Evolutionary conservation across 2,888 invertebrate genomes (phyloP).

Genomic region (Rhagophthalmus giganteus): DNA sequence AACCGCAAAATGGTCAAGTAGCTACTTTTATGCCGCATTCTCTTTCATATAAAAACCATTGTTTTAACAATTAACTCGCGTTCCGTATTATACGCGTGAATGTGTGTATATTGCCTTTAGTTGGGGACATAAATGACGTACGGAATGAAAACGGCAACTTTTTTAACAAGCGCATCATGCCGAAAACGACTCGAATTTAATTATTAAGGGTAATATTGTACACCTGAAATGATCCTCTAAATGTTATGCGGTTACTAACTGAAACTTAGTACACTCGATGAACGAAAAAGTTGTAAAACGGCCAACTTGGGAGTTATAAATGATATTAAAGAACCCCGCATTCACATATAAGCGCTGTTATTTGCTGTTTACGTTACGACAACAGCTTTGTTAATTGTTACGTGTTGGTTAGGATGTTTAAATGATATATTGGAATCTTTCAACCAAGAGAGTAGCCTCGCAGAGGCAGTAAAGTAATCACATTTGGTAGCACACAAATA

Average conservation of each 20-base stretch:
- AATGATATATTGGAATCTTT: slow-evolving; percentile 27
- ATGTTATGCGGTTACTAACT: slow-evolving; percentile 6
- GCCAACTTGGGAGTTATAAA: slow-evolving; percentile 31
- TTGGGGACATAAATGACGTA: slow-evolving; percentile 5
- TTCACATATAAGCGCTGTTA: slow-evolving; percentile 29
- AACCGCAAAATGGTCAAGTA: slow-evolving; percentile 46
- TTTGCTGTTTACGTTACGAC: slow-evolving; percentile 27
- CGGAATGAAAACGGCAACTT: slow-evolving; percentile 2
- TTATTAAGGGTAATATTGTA: neutral
- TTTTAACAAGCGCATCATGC: too few species aligned
- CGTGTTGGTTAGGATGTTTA: slow-evolving; percentile 19
- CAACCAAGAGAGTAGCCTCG: slow-evolving; percentile 17
- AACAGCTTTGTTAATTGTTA: slow-evolving; percentile 30
- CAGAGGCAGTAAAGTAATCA: slow-evolving; percentile 18
- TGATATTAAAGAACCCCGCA: slow-evolving; percentile 32
- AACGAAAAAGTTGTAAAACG: slow-evolving; percentile 28
- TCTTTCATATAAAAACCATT: slow-evolving; percentile 41
- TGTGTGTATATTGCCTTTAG: slow-evolving; percentile 8
- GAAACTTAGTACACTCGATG: slow-evolving; percentile 12
- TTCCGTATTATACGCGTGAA: slow-evolving; percentile 6
- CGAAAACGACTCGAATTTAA: slow-evolving; percentile 6
- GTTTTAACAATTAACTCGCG: slow-evolving; percentile 41
- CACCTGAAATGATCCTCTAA: slow-evolving; percentile 10
- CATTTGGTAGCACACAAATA: slow-evolving; percentile 26
- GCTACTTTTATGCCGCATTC: slow-evolving; percentile 37